These are phyloP conservation scores for Pocillopora verrucosa DNA, from an alignment of 64 coral and sea anemone genomes.

Conservation along the genomic window DNA sequence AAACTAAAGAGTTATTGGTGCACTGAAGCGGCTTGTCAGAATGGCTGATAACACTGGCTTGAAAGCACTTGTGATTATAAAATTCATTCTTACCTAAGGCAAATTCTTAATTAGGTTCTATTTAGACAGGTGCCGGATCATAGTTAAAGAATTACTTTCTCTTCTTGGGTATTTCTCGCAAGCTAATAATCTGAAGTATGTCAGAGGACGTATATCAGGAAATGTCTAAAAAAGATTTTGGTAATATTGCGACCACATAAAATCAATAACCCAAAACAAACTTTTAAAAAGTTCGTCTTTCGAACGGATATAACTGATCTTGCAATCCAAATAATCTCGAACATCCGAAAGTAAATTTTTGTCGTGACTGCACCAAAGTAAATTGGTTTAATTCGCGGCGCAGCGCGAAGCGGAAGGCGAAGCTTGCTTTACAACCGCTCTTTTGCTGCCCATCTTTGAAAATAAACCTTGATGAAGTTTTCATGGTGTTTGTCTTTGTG, in stretches of 20 bases:
- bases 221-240: neutral
- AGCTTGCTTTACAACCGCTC: neutral
- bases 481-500: neutral
- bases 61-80: neutral
- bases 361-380: constrained; percentile 1
- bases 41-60: neutral
- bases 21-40: neutral
- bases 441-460: neutral
- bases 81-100: neutral
- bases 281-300: neutral
- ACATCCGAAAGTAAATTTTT: neutral
- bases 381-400: constrained; percentile 19
- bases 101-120: constrained; percentile 27
- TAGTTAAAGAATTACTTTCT: neutral
- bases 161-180: neutral
- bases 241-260: neutral
- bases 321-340: neutral
- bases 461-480: neutral
- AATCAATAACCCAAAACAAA: neutral
- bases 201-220: neutral
- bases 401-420: neutral
- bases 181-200: neutral
- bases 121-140: constrained; percentile 18
- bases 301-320: neutral
- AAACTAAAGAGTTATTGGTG: too few species aligned